A percentile compares a stretch with the other conserved stretches of the same genome.
phyloP scores from a whole-genome alignment of 2,888 invertebrate genomes.

The Perizoma flavofasciatum region DNA sequence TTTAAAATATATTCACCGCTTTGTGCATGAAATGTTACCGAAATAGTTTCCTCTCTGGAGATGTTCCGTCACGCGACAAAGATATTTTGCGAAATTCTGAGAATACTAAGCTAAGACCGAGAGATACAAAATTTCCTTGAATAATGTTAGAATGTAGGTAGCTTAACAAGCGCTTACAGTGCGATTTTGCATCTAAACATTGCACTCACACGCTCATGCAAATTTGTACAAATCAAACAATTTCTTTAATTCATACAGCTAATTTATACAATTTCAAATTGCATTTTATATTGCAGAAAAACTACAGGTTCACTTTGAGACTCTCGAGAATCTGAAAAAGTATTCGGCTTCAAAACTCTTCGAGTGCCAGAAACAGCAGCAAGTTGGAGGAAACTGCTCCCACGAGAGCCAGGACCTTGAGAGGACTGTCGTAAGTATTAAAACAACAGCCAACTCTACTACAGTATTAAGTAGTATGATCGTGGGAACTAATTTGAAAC shows the following conservation, averaged over 20 bases:
- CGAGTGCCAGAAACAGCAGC: conserved; percentile 79
- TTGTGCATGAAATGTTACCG: conserved; percentile 27
- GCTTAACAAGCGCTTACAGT: conserved; percentile 1
- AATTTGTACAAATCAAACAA: conserved; percentile 19
- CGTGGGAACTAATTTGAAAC: not conserved
- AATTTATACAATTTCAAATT: conserved; percentile 5
- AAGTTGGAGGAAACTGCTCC: conserved; percentile 78
- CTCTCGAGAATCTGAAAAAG: conserved; percentile 76
- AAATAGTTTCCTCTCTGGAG: conserved; percentile 30
- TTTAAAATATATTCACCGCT: conserved; percentile 16
- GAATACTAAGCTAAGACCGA: conserved; percentile 15
- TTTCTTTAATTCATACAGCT: conserved; percentile 8
- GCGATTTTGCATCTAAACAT: conserved; percentile 10
- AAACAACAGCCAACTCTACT: not conserved
- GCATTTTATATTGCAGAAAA: conserved; percentile 59
- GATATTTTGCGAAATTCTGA: conserved; percentile 21
- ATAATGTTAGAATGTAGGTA: conserved; percentile 6
- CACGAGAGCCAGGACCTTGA: conserved; percentile 80
- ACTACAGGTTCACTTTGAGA: conserved; percentile 79
- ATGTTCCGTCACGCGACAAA: conserved; percentile 27
- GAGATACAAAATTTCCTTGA: conserved; percentile 11
- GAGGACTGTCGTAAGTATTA: conserved; percentile 71
- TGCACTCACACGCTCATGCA: conserved; percentile 6
- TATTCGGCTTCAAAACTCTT: conserved; percentile 79
- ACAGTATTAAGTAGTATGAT: not conserved